Percentiles rank a stretch among this genome's conserved stretches.
These are phyloP conservation scores for Nesometra sesokonis DNA, from an alignment of 35 echinoderm and acorn worm species.

Conservation along the genomic window DNA sequence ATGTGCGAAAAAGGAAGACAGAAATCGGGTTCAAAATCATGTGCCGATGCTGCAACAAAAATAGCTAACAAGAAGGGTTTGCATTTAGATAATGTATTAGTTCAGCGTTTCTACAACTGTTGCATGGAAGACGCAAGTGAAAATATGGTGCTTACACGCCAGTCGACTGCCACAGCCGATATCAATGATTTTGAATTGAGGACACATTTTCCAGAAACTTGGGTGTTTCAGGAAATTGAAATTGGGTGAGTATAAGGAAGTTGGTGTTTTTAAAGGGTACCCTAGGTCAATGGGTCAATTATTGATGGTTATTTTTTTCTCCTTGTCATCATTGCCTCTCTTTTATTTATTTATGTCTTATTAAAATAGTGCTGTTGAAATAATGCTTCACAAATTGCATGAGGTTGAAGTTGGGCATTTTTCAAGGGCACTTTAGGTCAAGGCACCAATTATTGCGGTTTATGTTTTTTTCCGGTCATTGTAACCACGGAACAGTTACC, in stretches of 20 bases:
- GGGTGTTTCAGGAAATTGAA: slow-evolving; percentile 58
- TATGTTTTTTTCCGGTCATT: no score
- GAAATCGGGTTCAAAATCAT: not conserved
- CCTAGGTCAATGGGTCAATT: no score
- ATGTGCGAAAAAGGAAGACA: not conserved
- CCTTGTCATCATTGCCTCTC: no score
- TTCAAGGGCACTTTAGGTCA: no score
- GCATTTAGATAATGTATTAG: not conserved
- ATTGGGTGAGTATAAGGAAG: slow-evolving; percentile 61
- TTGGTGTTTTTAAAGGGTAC: no score
- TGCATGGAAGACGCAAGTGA: not conserved
- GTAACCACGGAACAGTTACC: no score
- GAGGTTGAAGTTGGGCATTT: no score
- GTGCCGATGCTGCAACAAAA: not conserved
- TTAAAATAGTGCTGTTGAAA: no score
- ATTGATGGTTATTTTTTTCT: no score
- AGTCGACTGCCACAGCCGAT: not conserved
- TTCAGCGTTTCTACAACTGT: not conserved
- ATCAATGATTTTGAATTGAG: not conserved
- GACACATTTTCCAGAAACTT: slow-evolving; percentile 60
- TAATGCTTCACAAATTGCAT: no score
- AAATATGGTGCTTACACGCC: not conserved
- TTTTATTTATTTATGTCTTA: no score
- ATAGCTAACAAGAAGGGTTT: not conserved
- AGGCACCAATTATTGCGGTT: no score